Evolutionary conservation across 1,140 invertebrate genomes (phyloP).

Genomic region (Eriocheir sinensis): DNA sequence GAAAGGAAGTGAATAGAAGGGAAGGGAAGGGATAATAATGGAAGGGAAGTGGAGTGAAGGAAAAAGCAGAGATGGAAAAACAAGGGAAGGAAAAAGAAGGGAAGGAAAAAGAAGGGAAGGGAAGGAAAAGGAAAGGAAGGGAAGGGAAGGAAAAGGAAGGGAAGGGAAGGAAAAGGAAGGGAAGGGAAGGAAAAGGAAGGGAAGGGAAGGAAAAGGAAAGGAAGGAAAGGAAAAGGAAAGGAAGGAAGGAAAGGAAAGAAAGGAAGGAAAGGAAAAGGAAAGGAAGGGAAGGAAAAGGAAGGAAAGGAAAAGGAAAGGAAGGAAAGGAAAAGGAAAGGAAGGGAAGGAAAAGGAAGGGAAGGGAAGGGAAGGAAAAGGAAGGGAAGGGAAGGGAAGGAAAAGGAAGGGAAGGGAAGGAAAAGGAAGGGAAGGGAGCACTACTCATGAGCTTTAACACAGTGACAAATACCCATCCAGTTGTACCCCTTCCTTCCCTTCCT

Average conservation of each 20-base stretch:
- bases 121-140: too few relatives aligned
- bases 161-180: neutral
- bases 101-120: too few relatives aligned
- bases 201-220: too few relatives aligned
- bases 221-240: too few relatives aligned
- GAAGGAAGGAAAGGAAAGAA: too few relatives aligned
- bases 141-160: neutral
- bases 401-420: neutral
- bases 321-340: neutral
- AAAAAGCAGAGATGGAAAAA: neutral
- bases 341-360: constrained; percentile 20
- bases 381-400: constrained; percentile 20
- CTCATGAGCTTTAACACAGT: neutral
- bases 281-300: too few relatives aligned
- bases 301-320: too few relatives aligned
- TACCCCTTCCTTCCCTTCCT: neutral
- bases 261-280: too few relatives aligned
- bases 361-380: constrained; percentile 22
- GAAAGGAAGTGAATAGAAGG: neutral
- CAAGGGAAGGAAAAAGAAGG: too few relatives aligned
- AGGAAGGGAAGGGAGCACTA: neutral
- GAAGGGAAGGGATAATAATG: neutral
- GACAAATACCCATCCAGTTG: neutral
- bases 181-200: neutral
- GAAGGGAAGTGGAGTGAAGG: neutral